Conservation (phyloP, 2,797 vertebrate species). For the Anas acuta region DNA sequence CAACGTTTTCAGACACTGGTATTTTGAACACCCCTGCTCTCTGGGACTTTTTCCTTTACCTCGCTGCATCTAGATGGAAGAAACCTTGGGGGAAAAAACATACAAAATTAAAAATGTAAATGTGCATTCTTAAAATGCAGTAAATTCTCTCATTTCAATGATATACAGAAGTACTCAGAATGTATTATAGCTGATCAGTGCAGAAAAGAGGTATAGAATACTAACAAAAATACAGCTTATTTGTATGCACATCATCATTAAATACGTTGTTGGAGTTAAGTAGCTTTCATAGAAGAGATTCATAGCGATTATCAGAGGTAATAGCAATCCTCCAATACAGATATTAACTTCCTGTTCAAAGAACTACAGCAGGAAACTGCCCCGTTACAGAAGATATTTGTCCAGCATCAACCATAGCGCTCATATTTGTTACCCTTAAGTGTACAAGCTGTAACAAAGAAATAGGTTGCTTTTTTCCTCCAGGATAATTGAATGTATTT, state of each 20-base stretch:
- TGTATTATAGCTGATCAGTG: slow-evolving; percentile 53
- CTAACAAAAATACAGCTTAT: slow-evolving; percentile 61
- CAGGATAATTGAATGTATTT: neutral
- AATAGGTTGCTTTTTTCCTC: neutral
- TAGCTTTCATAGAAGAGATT: slow-evolving; percentile 59
- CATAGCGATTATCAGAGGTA: slow-evolving; percentile 55
- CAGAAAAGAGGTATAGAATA: slow-evolving; percentile 48
- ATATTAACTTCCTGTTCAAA: slow-evolving; percentile 58
- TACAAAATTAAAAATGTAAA: slow-evolving; percentile 15
- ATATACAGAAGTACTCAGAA: slow-evolving; percentile 35
- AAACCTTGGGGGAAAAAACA: neutral
- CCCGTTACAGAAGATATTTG: slow-evolving; percentile 18
- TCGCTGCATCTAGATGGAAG: neutral
- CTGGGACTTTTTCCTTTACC: neutral
- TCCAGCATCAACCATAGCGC: neutral
- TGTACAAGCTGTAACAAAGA: slow-evolving; percentile 15
- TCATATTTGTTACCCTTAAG: slow-evolving; percentile 29
- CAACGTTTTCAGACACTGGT: neutral
- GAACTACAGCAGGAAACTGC: slow-evolving; percentile 40
- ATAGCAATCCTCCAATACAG: slow-evolving; percentile 40
- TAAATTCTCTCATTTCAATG: slow-evolving; percentile 49
- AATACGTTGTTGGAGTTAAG: slow-evolving; percentile 62
- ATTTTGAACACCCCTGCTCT: neutral
- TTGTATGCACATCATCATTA: slow-evolving; percentile 54
- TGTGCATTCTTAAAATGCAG: slow-evolving; percentile 12